Evolutionary conservation across 2,113 vertebrate species (phyloP).

Genomic region (Pangasianodon hypophthalmus): DNA sequence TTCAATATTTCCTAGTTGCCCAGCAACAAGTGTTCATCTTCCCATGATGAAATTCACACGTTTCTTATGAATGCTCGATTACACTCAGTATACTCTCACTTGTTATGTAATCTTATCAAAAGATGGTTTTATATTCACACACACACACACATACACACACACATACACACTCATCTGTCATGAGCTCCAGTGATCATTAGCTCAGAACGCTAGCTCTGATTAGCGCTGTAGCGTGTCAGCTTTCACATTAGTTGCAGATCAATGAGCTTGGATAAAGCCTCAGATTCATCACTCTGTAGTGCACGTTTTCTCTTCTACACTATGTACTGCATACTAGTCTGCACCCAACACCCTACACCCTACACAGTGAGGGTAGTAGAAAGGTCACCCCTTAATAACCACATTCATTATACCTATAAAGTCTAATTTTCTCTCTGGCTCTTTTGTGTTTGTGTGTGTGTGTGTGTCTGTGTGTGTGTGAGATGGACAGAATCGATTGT

Average conservation of each 20-base stretch:
- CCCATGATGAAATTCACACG: not conserved
- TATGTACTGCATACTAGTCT: not conserved
- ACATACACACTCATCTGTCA: not conserved
- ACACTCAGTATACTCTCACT: not conserved
- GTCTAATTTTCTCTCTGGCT: conserved; percentile 54
- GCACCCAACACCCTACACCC: conserved; percentile 5
- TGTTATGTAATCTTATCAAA: conserved; percentile 15
- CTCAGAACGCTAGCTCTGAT: conserved; percentile 30
- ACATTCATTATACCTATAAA: conserved; percentile 71
- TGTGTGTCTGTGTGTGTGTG: not conserved
- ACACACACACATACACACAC: conserved; percentile 10
- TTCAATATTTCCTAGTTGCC: not conserved
- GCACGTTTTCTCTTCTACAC: not conserved
- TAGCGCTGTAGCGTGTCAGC: conserved; percentile 20
- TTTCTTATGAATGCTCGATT: not conserved
- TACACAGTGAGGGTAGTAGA: conserved; percentile 21
- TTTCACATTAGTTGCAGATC: conserved; percentile 28
- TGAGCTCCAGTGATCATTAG: conserved; percentile 14
- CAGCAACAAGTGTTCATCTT: conserved; percentile 9
- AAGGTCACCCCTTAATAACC: conserved; percentile 74
- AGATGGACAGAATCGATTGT: conserved; percentile 63
- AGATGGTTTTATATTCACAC: not conserved
- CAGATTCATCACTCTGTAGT: conserved; percentile 13
- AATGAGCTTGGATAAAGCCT: conserved; percentile 10
- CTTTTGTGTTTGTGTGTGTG: not conserved